Evolutionary conservation across 1,140 invertebrate genomes (phyloP).

Genomic region (Scaptomyza graminum): DNA sequence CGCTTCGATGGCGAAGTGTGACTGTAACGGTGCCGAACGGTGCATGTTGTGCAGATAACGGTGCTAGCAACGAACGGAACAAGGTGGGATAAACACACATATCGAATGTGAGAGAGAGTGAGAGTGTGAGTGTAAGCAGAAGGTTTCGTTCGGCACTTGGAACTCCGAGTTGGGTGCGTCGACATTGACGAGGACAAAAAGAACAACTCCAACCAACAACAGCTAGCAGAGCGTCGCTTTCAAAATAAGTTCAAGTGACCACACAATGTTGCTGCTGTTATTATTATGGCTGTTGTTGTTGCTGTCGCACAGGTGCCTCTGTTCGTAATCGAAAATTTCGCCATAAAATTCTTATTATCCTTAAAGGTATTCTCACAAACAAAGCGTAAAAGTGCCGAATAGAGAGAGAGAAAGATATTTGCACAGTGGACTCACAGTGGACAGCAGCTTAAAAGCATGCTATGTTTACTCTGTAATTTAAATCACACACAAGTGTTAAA

Average conservation of each 20-base stretch:
- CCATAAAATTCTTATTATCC: constrained; percentile 54
- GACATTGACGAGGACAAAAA: constrained; percentile 68
- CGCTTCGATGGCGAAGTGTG: constrained; percentile 50
- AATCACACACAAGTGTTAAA: too few relatives aligned
- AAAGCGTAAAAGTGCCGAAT: background rate
- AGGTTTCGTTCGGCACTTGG: constrained; percentile 34
- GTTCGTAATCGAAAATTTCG: constrained; percentile 46
- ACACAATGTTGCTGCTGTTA: constrained; percentile 13
- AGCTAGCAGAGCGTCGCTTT: constrained; percentile 33
- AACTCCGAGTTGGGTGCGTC: constrained; percentile 45
- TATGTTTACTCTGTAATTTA: background rate
- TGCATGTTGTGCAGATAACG: constrained; percentile 64
- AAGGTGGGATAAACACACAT: background rate
- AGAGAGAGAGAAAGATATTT: background rate
- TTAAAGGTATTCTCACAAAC: constrained; percentile 22
- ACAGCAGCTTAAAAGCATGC: constrained; percentile 1
- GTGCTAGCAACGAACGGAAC: constrained; percentile 11
- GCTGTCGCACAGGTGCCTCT: constrained; percentile 38
- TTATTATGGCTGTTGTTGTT: constrained; percentile 22
- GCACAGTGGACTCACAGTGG: constrained; percentile 9
- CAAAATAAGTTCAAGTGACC: constrained; percentile 49
- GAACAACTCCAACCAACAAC: constrained; percentile 44
- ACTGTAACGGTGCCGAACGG: constrained; percentile 69
- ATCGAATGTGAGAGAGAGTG: constrained; percentile 1
- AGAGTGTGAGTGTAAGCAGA: constrained; percentile 2